Conservation (phyloP, 2,113 vertebrate species). For the Myotis davidii region DNA sequence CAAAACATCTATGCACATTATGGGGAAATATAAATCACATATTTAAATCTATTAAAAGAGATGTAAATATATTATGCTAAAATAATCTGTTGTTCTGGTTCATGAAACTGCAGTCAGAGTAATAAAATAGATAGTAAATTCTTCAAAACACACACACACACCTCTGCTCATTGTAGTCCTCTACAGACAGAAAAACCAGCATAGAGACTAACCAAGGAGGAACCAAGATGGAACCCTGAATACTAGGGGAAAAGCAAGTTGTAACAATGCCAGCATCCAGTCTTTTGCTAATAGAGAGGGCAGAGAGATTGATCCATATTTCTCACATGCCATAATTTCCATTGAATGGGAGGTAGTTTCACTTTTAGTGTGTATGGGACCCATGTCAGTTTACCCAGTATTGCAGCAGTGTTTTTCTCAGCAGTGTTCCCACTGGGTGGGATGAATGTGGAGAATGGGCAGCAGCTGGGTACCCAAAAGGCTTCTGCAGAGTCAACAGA, state of each 20-base stretch:
- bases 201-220: neutral
- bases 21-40: conserved; percentile 30
- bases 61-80: conserved; percentile 45
- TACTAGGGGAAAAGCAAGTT: neutral
- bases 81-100: neutral
- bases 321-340: neutral
- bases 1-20: neutral
- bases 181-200: neutral
- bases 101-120: conserved; percentile 10
- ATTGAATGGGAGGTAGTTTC: neutral
- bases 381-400: neutral
- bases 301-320: neutral
- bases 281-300: neutral
- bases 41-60: conserved; percentile 19
- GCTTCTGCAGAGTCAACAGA: neutral
- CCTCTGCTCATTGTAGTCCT: neutral
- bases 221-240: neutral
- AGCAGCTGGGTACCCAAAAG: neutral
- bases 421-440: neutral
- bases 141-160: neutral
- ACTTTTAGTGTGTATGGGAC: neutral
- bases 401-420: neutral
- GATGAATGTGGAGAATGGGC: neutral
- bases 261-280: neutral
- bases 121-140: neutral